Evolutionary conservation across 30 jellyfish, hydroid and myxozoan genomes (phyloP).

Genomic region (Chrysaora quinquecirrha): DNA sequence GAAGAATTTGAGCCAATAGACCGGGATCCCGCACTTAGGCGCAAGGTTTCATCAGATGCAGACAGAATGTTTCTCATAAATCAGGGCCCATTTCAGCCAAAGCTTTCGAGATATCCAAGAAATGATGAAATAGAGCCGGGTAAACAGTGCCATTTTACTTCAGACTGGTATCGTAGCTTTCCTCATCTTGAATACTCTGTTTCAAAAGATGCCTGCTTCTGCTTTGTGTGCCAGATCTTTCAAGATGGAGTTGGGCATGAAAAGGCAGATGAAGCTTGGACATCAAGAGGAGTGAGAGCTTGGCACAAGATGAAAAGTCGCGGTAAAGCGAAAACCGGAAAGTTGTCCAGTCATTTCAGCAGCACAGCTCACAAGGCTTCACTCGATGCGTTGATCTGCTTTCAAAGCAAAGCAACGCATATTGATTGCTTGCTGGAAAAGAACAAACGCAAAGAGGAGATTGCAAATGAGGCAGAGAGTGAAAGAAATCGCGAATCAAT

Average conservation of each 20-base stretch:
- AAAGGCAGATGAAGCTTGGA: constrained; percentile 47
- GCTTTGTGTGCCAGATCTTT: no score
- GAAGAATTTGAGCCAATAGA: neutral
- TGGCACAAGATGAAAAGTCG: constrained; percentile 41
- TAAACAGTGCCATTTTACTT: no score
- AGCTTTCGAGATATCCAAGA: constrained; percentile 19
- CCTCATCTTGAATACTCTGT: constrained; percentile 32
- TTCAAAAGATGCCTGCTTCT: constrained; percentile 15
- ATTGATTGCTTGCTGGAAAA: constrained; percentile 9
- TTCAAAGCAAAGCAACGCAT: constrained; percentile 3
- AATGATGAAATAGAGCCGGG: neutral
- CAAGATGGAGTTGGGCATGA: constrained; percentile 49
- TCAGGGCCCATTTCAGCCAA: constrained; percentile 26
- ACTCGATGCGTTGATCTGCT: constrained; percentile 13
- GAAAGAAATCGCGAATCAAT: neutral
- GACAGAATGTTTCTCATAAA: neutral
- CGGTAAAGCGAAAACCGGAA: constrained; percentile 37
- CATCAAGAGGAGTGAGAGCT: constrained; percentile 19
- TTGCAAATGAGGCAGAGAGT: constrained; percentile 9
- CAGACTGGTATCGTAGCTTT: no score
- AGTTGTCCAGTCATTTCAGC: constrained; percentile 30
- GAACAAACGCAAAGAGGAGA: neutral
- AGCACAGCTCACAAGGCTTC: constrained; percentile 25
- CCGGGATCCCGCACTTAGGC: constrained; percentile 11
- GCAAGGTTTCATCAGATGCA: constrained; percentile 11